These are phyloP conservation scores for Watsonalla cultraria DNA, from an alignment of 2,888 invertebrate species.

Conservation along the genomic window DNA sequence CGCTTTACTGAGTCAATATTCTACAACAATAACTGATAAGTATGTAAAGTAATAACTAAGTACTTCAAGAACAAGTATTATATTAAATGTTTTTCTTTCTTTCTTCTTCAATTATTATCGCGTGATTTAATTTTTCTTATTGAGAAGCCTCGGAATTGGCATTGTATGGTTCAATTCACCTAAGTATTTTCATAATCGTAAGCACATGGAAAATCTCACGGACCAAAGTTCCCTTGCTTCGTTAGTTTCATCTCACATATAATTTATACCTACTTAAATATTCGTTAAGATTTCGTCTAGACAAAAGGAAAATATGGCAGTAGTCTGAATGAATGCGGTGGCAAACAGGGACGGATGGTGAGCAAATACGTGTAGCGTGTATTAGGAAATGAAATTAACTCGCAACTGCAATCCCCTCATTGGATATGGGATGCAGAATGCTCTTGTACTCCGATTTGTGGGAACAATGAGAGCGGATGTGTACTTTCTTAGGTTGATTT, in stretches of 20 bases:
- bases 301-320: slow-evolving; percentile 75
- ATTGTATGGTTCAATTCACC: too few species aligned
- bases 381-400: slow-evolving; percentile 76
- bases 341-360: slow-evolving; percentile 66
- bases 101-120: too few species aligned
- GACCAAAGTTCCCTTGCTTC: too few species aligned
- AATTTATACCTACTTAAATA: slow-evolving; percentile 58
- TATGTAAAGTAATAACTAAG: too few species aligned
- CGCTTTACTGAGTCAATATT: background rate
- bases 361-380: slow-evolving; percentile 61
- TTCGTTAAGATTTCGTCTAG: slow-evolving; percentile 77
- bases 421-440: slow-evolving; percentile 34
- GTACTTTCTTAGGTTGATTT: background rate
- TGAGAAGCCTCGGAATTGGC: too few species aligned
- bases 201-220: too few species aligned
- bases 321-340: slow-evolving; percentile 66
- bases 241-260: slow-evolving; percentile 13
- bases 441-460: slow-evolving; percentile 7
- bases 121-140: too few species aligned
- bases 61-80: too few species aligned
- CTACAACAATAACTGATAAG: background rate
- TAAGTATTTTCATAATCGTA: too few species aligned
- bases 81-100: too few species aligned
- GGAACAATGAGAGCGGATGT: background rate
- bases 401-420: slow-evolving; percentile 57